These are phyloP conservation scores for Rousettus leschenaultii DNA, from an alignment of 2,113 vertebrate genomes.

Conservation along the genomic window DNA sequence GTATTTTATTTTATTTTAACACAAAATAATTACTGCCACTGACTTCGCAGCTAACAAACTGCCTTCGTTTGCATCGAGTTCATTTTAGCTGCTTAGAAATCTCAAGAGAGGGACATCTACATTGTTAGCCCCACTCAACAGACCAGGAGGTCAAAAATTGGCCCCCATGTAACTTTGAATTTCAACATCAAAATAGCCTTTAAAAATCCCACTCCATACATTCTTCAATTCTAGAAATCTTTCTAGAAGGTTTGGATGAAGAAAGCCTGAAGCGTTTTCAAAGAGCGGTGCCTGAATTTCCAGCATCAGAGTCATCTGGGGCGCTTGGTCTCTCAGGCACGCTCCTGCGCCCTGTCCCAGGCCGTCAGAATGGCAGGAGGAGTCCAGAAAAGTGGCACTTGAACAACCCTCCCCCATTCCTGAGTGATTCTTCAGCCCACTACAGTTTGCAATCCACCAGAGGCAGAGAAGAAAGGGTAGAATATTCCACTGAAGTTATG, in stretches of 20 bases:
- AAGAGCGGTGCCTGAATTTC: neutral
- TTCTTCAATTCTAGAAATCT: neutral
- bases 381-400: neutral
- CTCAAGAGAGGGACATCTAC: neutral
- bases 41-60: neutral
- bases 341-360: neutral
- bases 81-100: neutral
- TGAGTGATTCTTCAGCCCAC: neutral
- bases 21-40: neutral
- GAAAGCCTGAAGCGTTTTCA: neutral
- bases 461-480: neutral
- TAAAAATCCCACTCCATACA: neutral
- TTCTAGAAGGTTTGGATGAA: neutral
- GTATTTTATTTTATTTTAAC: neutral
- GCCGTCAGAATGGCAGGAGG: neutral
- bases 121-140: neutral
- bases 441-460: neutral
- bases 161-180: neutral
- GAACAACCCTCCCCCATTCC: neutral
- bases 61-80: neutral
- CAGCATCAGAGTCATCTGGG: neutral
- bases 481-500: neutral
- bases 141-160: neutral
- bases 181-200: neutral
- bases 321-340: neutral